phyloP scores from a whole-genome alignment of 1,140 invertebrate species.

The Brachionus paranguensis region DNA sequence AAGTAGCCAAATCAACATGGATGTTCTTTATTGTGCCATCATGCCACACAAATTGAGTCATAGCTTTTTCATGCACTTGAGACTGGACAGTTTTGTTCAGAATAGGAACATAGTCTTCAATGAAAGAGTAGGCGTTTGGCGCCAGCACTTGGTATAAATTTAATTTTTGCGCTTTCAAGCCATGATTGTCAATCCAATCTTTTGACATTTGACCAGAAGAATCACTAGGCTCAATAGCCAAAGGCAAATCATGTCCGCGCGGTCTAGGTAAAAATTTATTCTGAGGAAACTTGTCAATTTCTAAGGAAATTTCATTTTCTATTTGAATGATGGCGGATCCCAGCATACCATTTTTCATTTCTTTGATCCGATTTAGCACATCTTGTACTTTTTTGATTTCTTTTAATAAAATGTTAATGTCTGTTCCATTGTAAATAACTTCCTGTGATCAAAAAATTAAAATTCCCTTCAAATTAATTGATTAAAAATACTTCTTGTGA shows the following conservation, averaged over 20 bases:
- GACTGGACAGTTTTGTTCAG: slow-evolving; percentile 55
- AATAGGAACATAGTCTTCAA: slow-evolving; percentile 54
- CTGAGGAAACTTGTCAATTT: slow-evolving; percentile 53
- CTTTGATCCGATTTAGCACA: slow-evolving; percentile 75
- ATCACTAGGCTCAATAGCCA: slow-evolving; percentile 50
- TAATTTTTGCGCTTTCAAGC: slow-evolving; percentile 53
- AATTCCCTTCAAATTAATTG: background rate
- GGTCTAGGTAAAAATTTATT: slow-evolving; percentile 53
- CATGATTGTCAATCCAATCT: slow-evolving; percentile 53
- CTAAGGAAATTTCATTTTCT: slow-evolving; percentile 53
- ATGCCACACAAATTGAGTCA: slow-evolving; percentile 56
- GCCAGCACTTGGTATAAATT: slow-evolving; percentile 55
- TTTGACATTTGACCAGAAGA: slow-evolving; percentile 46
- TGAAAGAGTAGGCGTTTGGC: slow-evolving; percentile 54
- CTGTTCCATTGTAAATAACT: slow-evolving; percentile 54
- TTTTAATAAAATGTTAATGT: slow-evolving; percentile 51
- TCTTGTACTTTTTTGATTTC: slow-evolving; percentile 58
- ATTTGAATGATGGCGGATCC: slow-evolving; percentile 53
- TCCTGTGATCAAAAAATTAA: slow-evolving; percentile 44
- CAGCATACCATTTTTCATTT: slow-evolving; percentile 58
- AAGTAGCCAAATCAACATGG: slow-evolving; percentile 53
- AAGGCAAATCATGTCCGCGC: slow-evolving; percentile 52
- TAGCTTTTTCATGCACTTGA: slow-evolving; percentile 54
- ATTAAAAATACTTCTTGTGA: slow-evolving; percentile 45
- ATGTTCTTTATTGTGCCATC: slow-evolving; percentile 55